phyloP scores from a whole-genome alignment of 2,113 vertebrate genomes.

The Planiliza haematocheilus region DNA sequence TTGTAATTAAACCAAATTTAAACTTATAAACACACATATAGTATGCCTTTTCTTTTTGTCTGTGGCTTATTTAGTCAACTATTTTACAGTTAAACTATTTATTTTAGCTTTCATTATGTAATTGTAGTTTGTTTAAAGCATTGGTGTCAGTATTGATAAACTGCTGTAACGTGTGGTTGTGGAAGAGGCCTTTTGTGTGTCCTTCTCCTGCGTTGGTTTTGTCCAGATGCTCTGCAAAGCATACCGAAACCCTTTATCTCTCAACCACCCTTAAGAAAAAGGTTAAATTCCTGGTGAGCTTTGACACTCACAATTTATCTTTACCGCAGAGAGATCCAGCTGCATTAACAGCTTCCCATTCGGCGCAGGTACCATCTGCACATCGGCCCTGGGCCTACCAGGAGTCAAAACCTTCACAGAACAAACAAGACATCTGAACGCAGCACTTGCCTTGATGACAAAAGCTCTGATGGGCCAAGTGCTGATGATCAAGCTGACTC shows the following conservation, averaged over 20 bases:
- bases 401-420: slow-evolving; percentile 24
- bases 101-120: no score
- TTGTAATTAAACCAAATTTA: no score
- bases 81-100: no score
- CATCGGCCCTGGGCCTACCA: slow-evolving; percentile 1
- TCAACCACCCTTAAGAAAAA: not conserved
- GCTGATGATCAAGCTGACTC: slow-evolving; percentile 76
- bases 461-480: slow-evolving; percentile 68
- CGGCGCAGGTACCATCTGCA: slow-evolving; percentile 14
- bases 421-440: slow-evolving; percentile 47
- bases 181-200: not conserved
- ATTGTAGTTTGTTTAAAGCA: no score
- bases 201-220: not conserved
- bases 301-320: not conserved
- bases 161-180: no score
- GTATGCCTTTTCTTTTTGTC: no score
- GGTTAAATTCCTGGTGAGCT: not conserved
- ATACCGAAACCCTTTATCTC: no score
- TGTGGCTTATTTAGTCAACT: no score
- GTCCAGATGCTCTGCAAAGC: not conserved
- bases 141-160: no score
- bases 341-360: not conserved
- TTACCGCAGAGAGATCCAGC: not conserved
- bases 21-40: no score
- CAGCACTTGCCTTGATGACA: slow-evolving; percentile 61